Base-by-base conservation (phyloP, 2,113 vertebrate species). In the Dicerorhinus sumatrensis region DNA sequence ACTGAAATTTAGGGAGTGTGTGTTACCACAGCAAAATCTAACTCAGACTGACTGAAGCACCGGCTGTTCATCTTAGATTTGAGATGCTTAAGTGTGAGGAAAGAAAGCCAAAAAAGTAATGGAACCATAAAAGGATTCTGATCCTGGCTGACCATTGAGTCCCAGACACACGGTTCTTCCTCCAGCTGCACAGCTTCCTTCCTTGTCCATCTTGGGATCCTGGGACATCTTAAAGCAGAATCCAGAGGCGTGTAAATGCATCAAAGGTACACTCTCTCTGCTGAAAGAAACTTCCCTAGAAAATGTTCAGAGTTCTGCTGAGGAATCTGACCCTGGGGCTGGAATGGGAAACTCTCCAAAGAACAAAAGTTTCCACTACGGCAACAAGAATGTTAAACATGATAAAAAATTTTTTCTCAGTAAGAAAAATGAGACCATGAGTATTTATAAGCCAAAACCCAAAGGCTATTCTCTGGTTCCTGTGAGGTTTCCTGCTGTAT, bases 291-390 rank as follows among this genome's bases (percentile, higher is more conserved):
- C 73, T 89, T 96, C 93, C 63, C 80, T 90, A 94, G 91, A 83
- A 96, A 93, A 97, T 89, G 77, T 92, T 95, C 86, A 48, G 84
- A 96, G 86, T 89, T 96, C 81, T 12, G 16, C 70, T 60, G 81
- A 97, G 91, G 97, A 98, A 97, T 98, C 97, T 98, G 97, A 98
- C 97, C 97, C 95, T 80, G n/a, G 67, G 77, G 70, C 94, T 95
- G 58, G 62, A 93, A 95, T 82, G 91, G 96, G 95, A 97, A 93
- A 67, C 23, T 95, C 54, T 96, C 97, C 94, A 98, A 97, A 98
- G 95, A 94, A 95, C 94, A 97, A 98, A 98, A 98, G 94, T 98
- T 98, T 98, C 98, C 98, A 98, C 97, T 98, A 82, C 73, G 17
- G 95, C 97, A 97, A 97, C 90, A 98, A 96, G 95, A 98, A 98